These are phyloP conservation scores for Otolemur garnettii DNA, from an alignment of 2,113 vertebrate species.

Conservation along the genomic window DNA sequence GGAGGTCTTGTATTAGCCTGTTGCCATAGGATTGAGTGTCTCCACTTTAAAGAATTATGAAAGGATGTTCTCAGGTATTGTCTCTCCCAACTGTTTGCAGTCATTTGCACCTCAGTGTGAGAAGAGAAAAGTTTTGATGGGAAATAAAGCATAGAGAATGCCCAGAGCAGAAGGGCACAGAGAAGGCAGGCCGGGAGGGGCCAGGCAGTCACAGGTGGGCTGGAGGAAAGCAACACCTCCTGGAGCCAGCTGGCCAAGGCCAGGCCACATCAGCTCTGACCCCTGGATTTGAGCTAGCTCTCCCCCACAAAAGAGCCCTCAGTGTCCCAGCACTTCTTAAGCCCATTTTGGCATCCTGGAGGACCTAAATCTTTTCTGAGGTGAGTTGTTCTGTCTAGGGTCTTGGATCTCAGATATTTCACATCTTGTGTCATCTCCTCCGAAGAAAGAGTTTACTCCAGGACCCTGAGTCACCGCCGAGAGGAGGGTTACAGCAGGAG, in stretches of 20 bases:
- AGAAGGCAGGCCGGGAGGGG: background rate
- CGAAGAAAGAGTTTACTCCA: background rate
- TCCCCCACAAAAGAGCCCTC: background rate
- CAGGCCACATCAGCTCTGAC: background rate
- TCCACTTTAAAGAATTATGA: background rate
- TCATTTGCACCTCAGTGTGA: background rate
- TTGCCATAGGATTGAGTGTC: background rate
- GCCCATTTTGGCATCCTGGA: no score
- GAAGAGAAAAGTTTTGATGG: background rate
- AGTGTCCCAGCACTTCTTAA: no score
- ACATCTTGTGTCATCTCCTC: no score
- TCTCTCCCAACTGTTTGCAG: background rate
- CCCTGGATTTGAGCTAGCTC: background rate
- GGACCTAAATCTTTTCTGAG: background rate
- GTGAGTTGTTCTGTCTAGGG: background rate
- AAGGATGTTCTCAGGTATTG: background rate
- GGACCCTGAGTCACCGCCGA: background rate
- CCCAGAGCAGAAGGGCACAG: background rate
- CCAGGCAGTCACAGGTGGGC: background rate
- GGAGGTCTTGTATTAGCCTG: background rate
- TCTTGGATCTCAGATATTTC: background rate
- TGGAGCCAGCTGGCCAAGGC: no score
- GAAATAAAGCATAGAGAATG: background rate
- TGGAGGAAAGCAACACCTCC: no score
- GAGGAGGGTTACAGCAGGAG: background rate